Evolutionary conservation across 2,888 invertebrate species (phyloP).

Genomic region (Carabus problematicus): DNA sequence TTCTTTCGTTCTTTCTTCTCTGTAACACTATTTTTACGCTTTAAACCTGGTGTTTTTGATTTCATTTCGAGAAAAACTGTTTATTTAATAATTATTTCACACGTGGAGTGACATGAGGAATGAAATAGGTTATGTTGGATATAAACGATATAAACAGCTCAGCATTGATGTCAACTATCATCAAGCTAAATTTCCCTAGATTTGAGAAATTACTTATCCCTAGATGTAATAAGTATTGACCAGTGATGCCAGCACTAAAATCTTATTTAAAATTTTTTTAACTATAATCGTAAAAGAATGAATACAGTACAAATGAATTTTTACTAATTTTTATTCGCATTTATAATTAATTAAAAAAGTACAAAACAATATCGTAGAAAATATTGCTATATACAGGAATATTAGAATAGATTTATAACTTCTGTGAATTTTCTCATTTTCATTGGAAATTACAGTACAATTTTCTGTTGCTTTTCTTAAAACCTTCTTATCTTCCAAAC

Average conservation of each 20-base stretch:
- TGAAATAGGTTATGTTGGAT: background rate
- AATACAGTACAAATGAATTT: slow-evolving; percentile 5
- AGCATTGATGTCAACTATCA: slow-evolving; percentile 24
- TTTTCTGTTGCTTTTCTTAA: background rate
- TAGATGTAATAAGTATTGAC: background rate
- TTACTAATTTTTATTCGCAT: slow-evolving; percentile 27
- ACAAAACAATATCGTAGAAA: slow-evolving; percentile 28
- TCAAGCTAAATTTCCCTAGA: slow-evolving; percentile 1
- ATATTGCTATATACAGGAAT: slow-evolving; percentile 27
- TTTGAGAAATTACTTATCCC: background rate
- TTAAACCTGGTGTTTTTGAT: slow-evolving; percentile 9
- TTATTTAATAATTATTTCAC: background rate
- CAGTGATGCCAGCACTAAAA: background rate
- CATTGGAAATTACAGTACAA: background rate
- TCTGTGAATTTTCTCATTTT: too few species aligned
- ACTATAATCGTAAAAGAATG: background rate
- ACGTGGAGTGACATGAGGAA: slow-evolving; percentile 19
- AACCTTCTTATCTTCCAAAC: background rate
- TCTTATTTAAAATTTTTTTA: background rate
- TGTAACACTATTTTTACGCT: slow-evolving; percentile 23
- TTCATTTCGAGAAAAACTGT: slow-evolving; percentile 20
- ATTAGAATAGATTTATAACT: slow-evolving; percentile 3
- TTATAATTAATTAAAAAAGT: slow-evolving; percentile 22
- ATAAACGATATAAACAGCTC: slow-evolving; percentile 2
- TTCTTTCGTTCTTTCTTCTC: slow-evolving; percentile 3